Conservation (phyloP, 2,113 vertebrate species). For the Myiagra hebetior region DNA sequence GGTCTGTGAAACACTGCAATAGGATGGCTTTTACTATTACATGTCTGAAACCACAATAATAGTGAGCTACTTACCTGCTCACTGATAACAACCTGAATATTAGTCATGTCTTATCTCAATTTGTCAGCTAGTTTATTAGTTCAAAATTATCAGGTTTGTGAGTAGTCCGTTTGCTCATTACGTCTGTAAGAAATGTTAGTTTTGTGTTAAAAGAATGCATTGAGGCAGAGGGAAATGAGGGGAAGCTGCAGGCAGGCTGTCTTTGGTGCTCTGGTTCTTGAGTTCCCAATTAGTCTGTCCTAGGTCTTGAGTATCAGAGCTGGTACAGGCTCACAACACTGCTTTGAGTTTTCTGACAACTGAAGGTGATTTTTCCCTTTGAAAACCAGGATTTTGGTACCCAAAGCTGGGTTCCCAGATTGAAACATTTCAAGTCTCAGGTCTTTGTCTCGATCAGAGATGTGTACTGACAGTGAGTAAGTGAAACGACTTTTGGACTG, state of each 20-base stretch:
- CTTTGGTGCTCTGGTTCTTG: neutral
- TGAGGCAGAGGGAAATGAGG: neutral
- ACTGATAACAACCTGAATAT: neutral
- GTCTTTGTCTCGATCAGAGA: neutral
- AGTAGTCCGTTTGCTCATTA: neutral
- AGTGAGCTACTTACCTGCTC: neutral
- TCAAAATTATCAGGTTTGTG: neutral
- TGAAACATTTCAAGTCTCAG: neutral
- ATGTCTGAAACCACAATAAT: neutral
- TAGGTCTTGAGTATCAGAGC: neutral
- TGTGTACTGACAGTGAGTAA: neutral
- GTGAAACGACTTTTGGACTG: neutral
- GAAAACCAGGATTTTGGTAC: neutral
- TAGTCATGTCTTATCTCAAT: neutral
- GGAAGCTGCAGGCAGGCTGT: neutral
- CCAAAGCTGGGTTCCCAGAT: neutral
- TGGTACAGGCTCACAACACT: neutral
- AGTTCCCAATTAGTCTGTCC: neutral
- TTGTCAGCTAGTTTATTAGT: neutral
- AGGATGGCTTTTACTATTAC: neutral
- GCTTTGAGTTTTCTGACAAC: neutral
- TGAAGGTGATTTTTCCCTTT: neutral
- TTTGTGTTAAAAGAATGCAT: neutral
- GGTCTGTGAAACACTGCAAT: neutral
- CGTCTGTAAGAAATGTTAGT: neutral